Base-by-base conservation (phyloP, 2,888 invertebrate species). In the Pammene fasciana region DNA sequence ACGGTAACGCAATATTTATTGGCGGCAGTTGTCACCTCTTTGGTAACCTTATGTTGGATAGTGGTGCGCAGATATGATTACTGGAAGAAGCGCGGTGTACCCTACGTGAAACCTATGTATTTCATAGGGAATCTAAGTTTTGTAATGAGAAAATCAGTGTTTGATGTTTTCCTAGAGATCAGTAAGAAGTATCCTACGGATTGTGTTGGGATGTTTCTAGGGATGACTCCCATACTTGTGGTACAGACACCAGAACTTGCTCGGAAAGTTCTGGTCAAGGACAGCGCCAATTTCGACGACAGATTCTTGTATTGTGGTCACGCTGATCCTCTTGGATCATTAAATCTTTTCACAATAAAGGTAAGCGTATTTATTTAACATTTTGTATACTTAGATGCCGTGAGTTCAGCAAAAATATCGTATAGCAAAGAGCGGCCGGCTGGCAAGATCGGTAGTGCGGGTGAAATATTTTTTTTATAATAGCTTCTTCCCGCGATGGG, bases 261-360 rank as follows among this genome's bases (percentile, higher is more conserved):
- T 0, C 82, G 80, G 45, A 78, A 74, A 61, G 72, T 90, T 14
- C 74, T 89, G 8, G 82, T 82, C 2, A 86, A 85, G 64, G 87
- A 88, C 67, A 78, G 77, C 54, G 84, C 86, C 0, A 71, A 80
- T 73, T 90, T 90, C 68, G 82, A 84, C 74, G 81, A 89, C 55
- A 79, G 90, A 75, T 80, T 77, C 71, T 57, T 78, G 55, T 85
- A 83, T 55, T 73, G 85, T 0, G 79, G 83, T 9, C 75, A 78
- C 14, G 74, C 81, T 5, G 89, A 90, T 72, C 86, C 86, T 0
- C 75, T 89, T 56, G 89, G 89, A 2, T 79, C 87, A 1, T 75
- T 89, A 36, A 89, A 88, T 75, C 75, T 90, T n/a, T 89, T 89
- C 70, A 79, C 83, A 10, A 74, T 87, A 0, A 86, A 86, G 79